These are phyloP conservation scores for Mylabris sibirica DNA, from an alignment of 2,888 invertebrate species.

Conservation along the genomic window DNA sequence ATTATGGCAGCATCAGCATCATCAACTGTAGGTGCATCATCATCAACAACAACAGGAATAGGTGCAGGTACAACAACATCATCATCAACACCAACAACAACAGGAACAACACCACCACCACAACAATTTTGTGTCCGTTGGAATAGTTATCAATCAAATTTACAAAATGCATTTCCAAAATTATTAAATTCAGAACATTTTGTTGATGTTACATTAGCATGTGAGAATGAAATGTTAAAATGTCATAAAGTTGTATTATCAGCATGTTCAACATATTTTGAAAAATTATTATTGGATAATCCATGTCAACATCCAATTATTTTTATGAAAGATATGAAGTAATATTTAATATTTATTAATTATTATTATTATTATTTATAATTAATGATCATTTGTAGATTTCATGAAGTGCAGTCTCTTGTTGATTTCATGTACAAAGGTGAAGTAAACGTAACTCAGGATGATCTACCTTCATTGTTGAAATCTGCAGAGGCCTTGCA, in stretches of 20 bases:
- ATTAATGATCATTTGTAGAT: constrained; percentile 59
- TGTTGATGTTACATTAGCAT: constrained; percentile 88
- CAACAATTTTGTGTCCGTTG: constrained; percentile 80
- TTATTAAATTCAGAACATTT: constrained; percentile 81
- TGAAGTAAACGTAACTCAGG: constrained; percentile 86
- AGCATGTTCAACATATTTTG: constrained; percentile 85
- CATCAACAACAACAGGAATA: neutral
- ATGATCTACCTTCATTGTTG: constrained; percentile 80
- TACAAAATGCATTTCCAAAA: constrained; percentile 79
- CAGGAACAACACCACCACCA: constrained; percentile 57
- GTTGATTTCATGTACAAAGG: constrained; percentile 93
- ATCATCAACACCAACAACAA: neutral
- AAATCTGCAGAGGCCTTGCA: constrained; percentile 85
- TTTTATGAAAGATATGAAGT: constrained; percentile 83
- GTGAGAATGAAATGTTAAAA: constrained; percentile 84
- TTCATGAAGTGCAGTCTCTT: constrained; percentile 84
- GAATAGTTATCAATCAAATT: constrained; percentile 83
- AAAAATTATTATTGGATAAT: constrained; percentile 80
- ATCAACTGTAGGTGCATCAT: neutral
- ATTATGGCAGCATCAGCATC: neutral
- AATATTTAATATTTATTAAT: constrained; percentile 26
- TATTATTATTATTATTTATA: neutral
- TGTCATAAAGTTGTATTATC: constrained; percentile 88
- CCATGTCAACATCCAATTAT: constrained; percentile 88
- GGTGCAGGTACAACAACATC: too few relatives aligned